Conservation (phyloP, 2,797 vertebrate species). For the Otolemur crassicaudatus region DNA sequence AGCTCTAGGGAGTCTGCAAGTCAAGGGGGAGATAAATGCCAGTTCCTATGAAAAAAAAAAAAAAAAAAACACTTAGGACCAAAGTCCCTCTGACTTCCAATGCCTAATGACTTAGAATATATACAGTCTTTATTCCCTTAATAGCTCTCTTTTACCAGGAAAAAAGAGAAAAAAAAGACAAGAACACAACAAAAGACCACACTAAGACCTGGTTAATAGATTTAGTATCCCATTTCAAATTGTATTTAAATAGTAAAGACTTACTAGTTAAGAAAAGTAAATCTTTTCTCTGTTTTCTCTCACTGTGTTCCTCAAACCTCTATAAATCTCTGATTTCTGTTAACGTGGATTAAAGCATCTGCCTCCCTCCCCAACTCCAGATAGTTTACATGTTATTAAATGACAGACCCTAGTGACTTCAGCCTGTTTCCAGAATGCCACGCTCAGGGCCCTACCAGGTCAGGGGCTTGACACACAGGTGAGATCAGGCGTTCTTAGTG, state of each 20-base stretch:
- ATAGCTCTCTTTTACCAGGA: background rate
- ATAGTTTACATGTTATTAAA: background rate
- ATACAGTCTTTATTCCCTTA: background rate
- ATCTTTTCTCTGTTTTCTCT: slow-evolving; percentile 25
- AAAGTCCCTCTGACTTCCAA: background rate
- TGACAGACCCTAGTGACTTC: background rate
- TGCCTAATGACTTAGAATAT: background rate
- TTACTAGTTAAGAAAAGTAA: background rate
- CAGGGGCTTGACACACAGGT: background rate
- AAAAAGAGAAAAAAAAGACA: background rate
- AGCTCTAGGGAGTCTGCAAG: background rate
- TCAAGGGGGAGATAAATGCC: background rate
- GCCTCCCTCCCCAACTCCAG: background rate
- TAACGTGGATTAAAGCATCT: background rate
- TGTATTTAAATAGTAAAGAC: background rate
- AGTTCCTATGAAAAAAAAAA: slow-evolving; percentile 1
- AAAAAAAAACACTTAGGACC: slow-evolving; percentile 1
- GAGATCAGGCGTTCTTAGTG: background rate
- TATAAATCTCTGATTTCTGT: background rate
- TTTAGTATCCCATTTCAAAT: background rate
- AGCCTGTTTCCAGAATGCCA: background rate
- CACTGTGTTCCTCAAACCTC: background rate
- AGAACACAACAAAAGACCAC: background rate
- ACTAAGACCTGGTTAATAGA: background rate
- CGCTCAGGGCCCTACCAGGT: background rate